A percentile compares a stretch with the other conserved stretches of the same genome.
These are phyloP conservation scores for Phenacoccus solenopsis DNA, from an alignment of 1,140 invertebrate genomes.

Conservation along the genomic window DNA sequence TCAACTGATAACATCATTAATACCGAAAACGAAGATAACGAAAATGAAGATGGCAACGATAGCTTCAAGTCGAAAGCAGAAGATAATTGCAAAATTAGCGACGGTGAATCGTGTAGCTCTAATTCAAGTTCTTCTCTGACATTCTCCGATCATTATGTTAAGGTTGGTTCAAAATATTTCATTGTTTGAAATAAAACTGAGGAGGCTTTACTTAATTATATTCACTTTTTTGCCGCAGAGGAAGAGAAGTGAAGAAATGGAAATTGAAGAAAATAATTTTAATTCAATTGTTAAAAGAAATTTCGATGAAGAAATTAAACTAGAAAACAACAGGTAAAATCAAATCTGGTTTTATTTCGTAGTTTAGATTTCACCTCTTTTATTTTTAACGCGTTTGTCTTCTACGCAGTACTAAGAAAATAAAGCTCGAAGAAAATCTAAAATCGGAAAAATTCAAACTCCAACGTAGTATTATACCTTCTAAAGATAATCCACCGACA, in stretches of 20 bases:
- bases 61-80: background rate
- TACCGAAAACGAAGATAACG: background rate
- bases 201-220: too few relatives aligned
- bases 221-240: background rate
- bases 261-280: conserved; percentile 1
- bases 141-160: background rate
- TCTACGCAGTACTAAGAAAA: background rate
- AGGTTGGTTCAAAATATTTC: background rate
- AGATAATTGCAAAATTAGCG: background rate
- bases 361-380: too few relatives aligned
- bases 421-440: background rate
- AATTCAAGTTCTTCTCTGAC: background rate
- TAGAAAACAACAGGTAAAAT: background rate
- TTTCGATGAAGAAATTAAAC: background rate
- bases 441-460: conserved; percentile 32
- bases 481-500: conserved; percentile 65
- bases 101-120: conserved; percentile 1
- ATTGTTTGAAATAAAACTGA: too few relatives aligned
- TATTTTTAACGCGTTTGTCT: background rate
- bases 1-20: background rate
- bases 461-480: conserved; percentile 47
- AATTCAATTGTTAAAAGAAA: background rate
- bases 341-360: background rate
- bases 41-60: background rate
- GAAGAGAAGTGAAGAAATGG: conserved; percentile 6